Evolutionary conservation across 2,888 invertebrate genomes (phyloP).

Genomic region (Dinocampus coccinellae): DNA sequence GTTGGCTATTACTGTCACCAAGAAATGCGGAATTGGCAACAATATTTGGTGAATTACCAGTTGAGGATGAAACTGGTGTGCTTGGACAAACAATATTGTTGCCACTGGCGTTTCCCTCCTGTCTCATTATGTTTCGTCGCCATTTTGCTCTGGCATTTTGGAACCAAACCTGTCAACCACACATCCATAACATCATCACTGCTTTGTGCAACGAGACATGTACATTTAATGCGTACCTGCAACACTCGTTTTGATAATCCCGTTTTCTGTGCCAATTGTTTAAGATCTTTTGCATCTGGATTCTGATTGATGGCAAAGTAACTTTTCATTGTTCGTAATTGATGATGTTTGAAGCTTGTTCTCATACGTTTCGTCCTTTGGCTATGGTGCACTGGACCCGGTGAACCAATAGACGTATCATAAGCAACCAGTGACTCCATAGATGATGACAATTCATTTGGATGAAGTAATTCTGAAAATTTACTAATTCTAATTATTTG

Average conservation of each 20-base stretch:
- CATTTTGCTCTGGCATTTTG: constrained; percentile 99
- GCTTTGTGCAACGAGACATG: background rate
- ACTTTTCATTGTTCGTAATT: constrained; percentile 98
- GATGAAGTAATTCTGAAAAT: constrained; percentile 79
- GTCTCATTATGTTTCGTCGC: constrained; percentile 92
- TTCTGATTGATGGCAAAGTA: constrained; percentile 99
- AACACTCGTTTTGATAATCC: constrained; percentile 97
- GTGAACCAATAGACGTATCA: constrained; percentile 80
- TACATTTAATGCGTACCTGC: constrained; percentile 78
- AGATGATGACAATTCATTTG: constrained; percentile 80
- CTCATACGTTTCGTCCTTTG: constrained; percentile 95
- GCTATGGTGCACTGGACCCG: constrained; percentile 76
- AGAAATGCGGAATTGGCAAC: constrained; percentile 67
- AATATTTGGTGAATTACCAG: constrained; percentile 65
- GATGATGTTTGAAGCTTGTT: constrained; percentile 99
- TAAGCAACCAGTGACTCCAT: constrained; percentile 83
- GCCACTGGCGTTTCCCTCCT: constrained; percentile 73
- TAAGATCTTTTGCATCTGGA: constrained; percentile 98
- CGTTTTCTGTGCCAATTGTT: constrained; percentile 98
- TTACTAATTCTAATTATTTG: constrained; percentile 1
- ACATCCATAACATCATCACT: background rate
- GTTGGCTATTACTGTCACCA: constrained; percentile 70
- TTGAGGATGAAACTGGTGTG: constrained; percentile 65
- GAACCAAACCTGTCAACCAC: constrained; percentile 90
- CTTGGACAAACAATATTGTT: constrained; percentile 61